Base-by-base conservation (phyloP, 2,797 vertebrate species). In the Acanthis flammea region DNA sequence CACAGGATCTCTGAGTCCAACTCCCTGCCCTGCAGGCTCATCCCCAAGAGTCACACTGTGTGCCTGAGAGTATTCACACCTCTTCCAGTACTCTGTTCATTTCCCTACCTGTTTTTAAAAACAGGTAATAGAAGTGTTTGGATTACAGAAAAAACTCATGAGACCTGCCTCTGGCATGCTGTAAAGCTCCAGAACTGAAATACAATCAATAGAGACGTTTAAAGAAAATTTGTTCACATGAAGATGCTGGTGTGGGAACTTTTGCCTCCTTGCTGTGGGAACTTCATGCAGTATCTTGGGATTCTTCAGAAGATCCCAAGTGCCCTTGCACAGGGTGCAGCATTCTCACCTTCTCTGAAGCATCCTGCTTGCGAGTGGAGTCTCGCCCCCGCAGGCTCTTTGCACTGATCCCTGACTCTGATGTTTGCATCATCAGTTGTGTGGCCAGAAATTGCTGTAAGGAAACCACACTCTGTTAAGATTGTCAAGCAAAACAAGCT, bases 361-460 rank as follows among this genome's bases (percentile, higher is more conserved):
- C 98, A 98, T 99, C 99, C 95, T 99, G 99, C 96, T 98, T 99
- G 93, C 99, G 98, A 84, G 98, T 98, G 96, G 98, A 98, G 97
- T 99, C 99, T 90, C 99, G 98, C 63, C 99, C 99, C 93, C 99
- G 98, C 97, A 99, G 98, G 97, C 99, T 99, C 98, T 99, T 99
- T 97, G 99, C 99, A 88, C 99, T 99, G 97, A 99, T 99, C 95
- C 99, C 99, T 12, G 99, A 99, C 97, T 99, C 99, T 0, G 99
- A 99, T n/a, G 98, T 99, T 97, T 99, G 98, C 98, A 99, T 99
- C 95, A 99, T 99, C 96, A 99, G 97, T 30, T 99, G 98, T 24
- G 98, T 99, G 96, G 98, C 98, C 96, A 99, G 97, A 95, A 99
- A 99, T 98, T 99, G 98, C 98, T 99, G 90, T 71, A 97, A 88